A percentile compares a stretch with the other conserved stretches of the same genome.
These are phyloP conservation scores for Elgaria multicarinata DNA, from an alignment of 2,113 vertebrate species.

Conservation along the genomic window DNA sequence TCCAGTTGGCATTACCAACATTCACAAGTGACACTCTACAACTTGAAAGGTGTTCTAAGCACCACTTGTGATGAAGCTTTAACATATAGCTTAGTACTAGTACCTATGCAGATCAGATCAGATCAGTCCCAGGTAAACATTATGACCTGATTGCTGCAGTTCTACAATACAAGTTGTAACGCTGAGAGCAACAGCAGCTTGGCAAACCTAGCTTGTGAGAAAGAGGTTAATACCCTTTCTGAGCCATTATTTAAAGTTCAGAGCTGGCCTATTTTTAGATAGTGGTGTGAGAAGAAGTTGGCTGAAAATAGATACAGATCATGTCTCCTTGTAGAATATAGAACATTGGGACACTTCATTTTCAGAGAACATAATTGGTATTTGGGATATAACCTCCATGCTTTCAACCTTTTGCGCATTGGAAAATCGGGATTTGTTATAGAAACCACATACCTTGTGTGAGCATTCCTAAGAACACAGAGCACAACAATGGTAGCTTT, in stretches of 20 bases:
- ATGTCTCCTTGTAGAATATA: constrained; percentile 78
- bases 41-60: neutral
- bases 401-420: constrained; percentile 70
- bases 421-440: constrained; percentile 44
- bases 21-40: neutral
- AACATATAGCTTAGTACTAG: neutral
- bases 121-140: neutral
- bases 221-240: constrained; percentile 79
- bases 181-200: constrained; percentile 55
- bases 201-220: constrained; percentile 71
- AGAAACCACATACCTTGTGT: constrained; percentile 8
- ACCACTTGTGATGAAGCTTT: neutral
- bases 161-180: neutral
- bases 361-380: constrained; percentile 71
- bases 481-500: neutral
- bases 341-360: constrained; percentile 77
- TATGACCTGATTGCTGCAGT: neutral
- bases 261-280: constrained; percentile 79
- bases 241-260: constrained; percentile 82
- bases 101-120: neutral
- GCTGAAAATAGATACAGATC: constrained; percentile 81
- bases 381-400: constrained; percentile 62
- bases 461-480: neutral
- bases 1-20: neutral
- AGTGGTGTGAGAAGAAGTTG: constrained; percentile 73